A percentile compares a stretch with the other conserved stretches of the same genome.
Evolutionary conservation across 23 tunicate genomes (phyloP).

Genomic region (Oikopleura albicans): DNA sequence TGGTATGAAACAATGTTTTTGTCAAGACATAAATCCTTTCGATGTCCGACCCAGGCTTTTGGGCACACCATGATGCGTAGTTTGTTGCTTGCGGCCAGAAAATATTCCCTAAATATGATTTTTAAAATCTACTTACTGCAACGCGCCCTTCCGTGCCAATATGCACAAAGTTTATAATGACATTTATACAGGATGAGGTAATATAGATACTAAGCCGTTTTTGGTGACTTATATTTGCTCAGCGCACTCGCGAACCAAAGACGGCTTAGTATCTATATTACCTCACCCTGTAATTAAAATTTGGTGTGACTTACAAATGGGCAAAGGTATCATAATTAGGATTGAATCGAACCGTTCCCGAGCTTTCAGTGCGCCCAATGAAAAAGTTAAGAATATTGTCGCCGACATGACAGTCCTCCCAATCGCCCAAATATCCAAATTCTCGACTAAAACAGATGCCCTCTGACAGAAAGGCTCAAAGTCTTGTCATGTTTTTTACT

Average conservation of each 20-base stretch:
- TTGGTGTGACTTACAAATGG: not conserved
- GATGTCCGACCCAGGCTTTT: not conserved
- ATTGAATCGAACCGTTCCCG: not conserved
- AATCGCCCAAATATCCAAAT: not conserved
- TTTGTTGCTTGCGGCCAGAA: not conserved
- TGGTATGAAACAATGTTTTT: not conserved
- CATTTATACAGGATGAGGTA: too few species aligned
- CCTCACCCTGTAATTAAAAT: too few species aligned
- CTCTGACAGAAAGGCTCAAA: too few species aligned
- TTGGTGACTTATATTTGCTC: too few species aligned
- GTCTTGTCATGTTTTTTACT: too few species aligned
- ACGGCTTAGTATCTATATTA: too few species aligned
- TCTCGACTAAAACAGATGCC: not conserved
- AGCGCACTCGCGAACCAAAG: too few species aligned
- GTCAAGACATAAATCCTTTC: not conserved
- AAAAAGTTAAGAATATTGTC: not conserved
- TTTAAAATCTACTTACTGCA: too few species aligned
- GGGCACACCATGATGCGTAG: not conserved
- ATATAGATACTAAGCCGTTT: too few species aligned
- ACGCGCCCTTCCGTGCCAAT: too few species aligned
- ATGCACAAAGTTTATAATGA: too few species aligned
- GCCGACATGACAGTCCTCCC: not conserved
- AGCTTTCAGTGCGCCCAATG: not conserved
- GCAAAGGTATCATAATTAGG: not conserved
- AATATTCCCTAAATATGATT: not conserved